A percentile compares a stretch with the other conserved stretches of the same genome.
These are phyloP conservation scores for Hemiscyllium ocellatum DNA, from an alignment of 2,113 vertebrate genomes.

Conservation along the genomic window DNA sequence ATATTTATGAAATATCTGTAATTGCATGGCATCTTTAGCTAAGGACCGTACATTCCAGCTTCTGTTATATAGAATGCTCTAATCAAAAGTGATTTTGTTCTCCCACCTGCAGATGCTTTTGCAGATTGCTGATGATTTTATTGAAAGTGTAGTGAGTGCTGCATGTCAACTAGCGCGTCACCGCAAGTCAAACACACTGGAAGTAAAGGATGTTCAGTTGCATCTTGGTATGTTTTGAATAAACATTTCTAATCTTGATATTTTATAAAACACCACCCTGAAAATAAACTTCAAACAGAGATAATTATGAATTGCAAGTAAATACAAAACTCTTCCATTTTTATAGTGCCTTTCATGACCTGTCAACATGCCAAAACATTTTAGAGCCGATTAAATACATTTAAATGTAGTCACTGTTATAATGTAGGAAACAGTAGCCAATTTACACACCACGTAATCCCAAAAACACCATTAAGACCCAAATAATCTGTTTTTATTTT, in stretches of 20 bases:
- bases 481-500: not conserved
- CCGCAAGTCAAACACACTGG: slow-evolving; percentile 91
- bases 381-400: not conserved
- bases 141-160: slow-evolving; percentile 93
- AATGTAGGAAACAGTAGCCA: not conserved
- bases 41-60: not conserved
- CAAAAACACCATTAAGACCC: not conserved
- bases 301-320: not conserved
- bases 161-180: slow-evolving; percentile 93
- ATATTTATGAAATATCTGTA: not conserved
- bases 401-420: not conserved
- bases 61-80: not conserved
- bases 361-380: not conserved
- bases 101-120: slow-evolving; percentile 75
- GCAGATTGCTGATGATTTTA: slow-evolving; percentile 96
- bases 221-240: slow-evolving; percentile 73
- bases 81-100: not conserved
- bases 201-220: slow-evolving; percentile 94
- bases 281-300: not conserved
- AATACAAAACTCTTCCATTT: not conserved
- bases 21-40: not conserved
- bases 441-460: not conserved
- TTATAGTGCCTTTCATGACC: not conserved
- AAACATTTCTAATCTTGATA: not conserved
- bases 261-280: not conserved